phyloP scores from a whole-genome alignment of 2,113 vertebrate genomes.

The Candoia aspera region DNA sequence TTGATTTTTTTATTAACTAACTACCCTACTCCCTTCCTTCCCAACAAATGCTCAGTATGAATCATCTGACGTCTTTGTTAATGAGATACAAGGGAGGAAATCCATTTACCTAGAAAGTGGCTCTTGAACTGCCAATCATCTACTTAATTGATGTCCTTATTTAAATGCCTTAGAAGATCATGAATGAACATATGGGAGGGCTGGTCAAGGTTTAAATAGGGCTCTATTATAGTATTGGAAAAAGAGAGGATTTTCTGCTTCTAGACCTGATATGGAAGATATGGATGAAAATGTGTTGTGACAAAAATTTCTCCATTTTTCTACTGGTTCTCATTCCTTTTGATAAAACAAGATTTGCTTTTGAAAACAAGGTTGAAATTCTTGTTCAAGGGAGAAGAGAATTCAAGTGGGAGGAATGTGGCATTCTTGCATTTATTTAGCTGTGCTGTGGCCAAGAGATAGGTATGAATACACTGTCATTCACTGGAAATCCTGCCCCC shows the following conservation, averaged over 20 bases:
- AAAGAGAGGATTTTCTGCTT: no score
- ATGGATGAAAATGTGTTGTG: not conserved
- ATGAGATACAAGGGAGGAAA: not conserved
- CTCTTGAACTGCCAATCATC: not conserved
- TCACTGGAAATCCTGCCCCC: not conserved
- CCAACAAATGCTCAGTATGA: slow-evolving; percentile 13
- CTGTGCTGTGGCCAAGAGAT: not conserved
- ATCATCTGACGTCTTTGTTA: slow-evolving; percentile 28
- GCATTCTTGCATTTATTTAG: not conserved
- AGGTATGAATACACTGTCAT: not conserved
- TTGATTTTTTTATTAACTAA: slow-evolving; percentile 45
- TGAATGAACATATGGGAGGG: not conserved
- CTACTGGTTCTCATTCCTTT: not conserved
- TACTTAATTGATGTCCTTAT: not conserved
- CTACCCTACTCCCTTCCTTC: slow-evolving; percentile 28
- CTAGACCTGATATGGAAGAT: not conserved
- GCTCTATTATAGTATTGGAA: not conserved
- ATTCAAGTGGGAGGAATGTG: not conserved
- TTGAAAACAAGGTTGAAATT: not conserved
- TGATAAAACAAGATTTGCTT: not conserved
- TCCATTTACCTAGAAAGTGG: not conserved
- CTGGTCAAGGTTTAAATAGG: not conserved
- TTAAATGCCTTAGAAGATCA: not conserved
- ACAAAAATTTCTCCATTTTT: not conserved
- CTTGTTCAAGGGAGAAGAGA: not conserved